These are phyloP conservation scores for Cephalopterus ornatus DNA, from an alignment of 2,113 vertebrate species.

Conservation along the genomic window DNA sequence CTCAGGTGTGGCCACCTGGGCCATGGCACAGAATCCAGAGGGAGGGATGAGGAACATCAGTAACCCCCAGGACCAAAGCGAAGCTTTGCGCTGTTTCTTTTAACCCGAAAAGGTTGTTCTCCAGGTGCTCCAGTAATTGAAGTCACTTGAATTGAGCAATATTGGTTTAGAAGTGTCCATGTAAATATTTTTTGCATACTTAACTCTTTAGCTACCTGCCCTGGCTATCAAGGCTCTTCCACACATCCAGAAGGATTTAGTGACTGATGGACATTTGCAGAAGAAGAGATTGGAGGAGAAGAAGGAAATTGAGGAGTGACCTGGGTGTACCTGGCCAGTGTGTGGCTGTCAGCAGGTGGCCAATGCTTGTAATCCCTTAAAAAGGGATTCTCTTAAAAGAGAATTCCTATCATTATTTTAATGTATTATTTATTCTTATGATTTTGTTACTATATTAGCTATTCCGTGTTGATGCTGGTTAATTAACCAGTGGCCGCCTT, in stretches of 20 bases:
- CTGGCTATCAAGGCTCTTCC: neutral
- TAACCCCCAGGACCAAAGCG: rapidly evolving
- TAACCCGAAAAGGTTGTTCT: neutral
- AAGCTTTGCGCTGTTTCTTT: rapidly evolving
- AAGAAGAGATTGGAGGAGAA: neutral
- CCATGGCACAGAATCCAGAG: neutral
- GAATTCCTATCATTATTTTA: neutral
- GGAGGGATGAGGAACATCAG: neutral
- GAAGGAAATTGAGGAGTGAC: neutral
- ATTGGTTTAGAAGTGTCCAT: neutral
- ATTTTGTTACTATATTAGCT: neutral
- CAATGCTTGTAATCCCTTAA: rapidly evolving
- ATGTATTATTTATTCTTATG: neutral
- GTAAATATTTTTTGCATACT: neutral
- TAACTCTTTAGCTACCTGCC: neutral
- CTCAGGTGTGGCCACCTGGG: neutral
- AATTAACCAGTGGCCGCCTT: neutral
- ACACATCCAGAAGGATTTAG: rapidly evolving
- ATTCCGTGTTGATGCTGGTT: neutral
- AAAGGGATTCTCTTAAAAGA: too few species aligned
- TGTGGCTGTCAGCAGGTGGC: neutral
- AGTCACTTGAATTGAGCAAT: neutral
- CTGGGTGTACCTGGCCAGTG: neutral
- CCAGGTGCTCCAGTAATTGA: neutral
- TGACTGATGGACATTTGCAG: neutral